Conservation (phyloP, 1,140 invertebrate genomes). For the Monochamus saltuarius region DNA sequence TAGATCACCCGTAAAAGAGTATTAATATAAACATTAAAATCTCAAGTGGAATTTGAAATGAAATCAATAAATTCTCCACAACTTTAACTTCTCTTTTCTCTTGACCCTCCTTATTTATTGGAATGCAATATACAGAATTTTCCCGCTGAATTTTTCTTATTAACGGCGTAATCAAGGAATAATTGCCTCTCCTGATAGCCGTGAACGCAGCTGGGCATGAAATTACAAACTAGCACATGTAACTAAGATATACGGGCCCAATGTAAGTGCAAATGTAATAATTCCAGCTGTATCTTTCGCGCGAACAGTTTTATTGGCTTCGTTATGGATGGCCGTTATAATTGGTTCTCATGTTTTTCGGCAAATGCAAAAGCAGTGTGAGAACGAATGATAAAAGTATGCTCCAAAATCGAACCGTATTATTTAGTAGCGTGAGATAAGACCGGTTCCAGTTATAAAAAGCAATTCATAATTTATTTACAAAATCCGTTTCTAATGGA, state of each 20-base stretch:
- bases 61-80: too few relatives aligned
- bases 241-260: conserved; percentile 39
- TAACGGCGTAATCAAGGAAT: conserved; percentile 19
- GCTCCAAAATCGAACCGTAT: too few relatives aligned
- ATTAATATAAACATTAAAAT: too few relatives aligned
- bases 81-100: too few relatives aligned
- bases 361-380: conserved; percentile 16
- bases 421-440: too few relatives aligned
- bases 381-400: too few relatives aligned
- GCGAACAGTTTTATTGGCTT: conserved; percentile 39
- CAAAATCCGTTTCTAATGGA: too few relatives aligned
- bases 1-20: too few relatives aligned
- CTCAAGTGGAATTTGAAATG: too few relatives aligned
- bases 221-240: conserved; percentile 33
- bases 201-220: conserved; percentile 25
- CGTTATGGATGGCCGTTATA: conserved; percentile 41
- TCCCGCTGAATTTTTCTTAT: conserved; percentile 5
- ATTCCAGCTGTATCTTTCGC: conserved; percentile 38
- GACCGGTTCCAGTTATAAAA: too few relatives aligned
- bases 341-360: conserved; percentile 36
- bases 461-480: too few relatives aligned
- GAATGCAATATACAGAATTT: conserved; percentile 2
- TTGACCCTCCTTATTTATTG: too few relatives aligned
- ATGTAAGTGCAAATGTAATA: conserved; percentile 45
- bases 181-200: conserved; percentile 19